Conservation (phyloP, 2,797 vertebrate species). For the Eleutherodactylus coqui region DNA sequence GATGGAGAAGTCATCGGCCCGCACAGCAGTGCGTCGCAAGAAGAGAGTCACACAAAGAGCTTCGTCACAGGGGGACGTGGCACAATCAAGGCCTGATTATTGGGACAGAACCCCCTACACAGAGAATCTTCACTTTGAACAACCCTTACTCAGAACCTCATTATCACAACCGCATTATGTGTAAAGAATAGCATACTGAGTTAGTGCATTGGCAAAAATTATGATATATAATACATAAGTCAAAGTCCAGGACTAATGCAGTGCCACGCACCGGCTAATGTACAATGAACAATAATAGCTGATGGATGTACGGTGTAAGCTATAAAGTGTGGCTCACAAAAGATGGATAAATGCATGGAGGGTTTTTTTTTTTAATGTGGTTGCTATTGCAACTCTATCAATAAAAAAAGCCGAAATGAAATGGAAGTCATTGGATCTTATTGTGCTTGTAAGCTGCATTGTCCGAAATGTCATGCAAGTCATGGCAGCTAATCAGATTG, state of each 20-base stretch:
- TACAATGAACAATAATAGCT: slow-evolving; percentile 54
- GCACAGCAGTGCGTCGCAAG: slow-evolving; percentile 60
- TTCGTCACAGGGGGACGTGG: slow-evolving; percentile 52
- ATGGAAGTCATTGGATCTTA: slow-evolving; percentile 3
- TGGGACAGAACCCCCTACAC: slow-evolving; percentile 62
- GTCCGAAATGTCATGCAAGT: neutral
- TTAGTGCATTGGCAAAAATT: slow-evolving; percentile 58
- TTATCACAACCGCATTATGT: slow-evolving; percentile 62
- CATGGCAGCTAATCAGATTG: neutral
- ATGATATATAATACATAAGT: slow-evolving; percentile 61
- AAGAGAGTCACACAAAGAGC: slow-evolving; percentile 61
- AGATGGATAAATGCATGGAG: slow-evolving; percentile 16
- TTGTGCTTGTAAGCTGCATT: neutral
- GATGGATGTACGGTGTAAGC: slow-evolving; percentile 13
- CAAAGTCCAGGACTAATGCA: slow-evolving; percentile 60
- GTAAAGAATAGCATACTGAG: slow-evolving; percentile 63
- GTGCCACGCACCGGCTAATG: slow-evolving; percentile 49
- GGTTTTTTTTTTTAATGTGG: slow-evolving; percentile 22
- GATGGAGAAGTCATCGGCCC: slow-evolving; percentile 60
- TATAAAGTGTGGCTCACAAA: slow-evolving; percentile 24
- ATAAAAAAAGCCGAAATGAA: slow-evolving; percentile 26
- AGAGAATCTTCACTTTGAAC: slow-evolving; percentile 63
- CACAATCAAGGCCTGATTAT: slow-evolving; percentile 63
- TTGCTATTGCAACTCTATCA: slow-evolving; percentile 11
- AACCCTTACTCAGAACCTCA: slow-evolving; percentile 60